These are phyloP conservation scores for Anticlea derivata DNA, from an alignment of 2,888 invertebrate species.

Conservation along the genomic window DNA sequence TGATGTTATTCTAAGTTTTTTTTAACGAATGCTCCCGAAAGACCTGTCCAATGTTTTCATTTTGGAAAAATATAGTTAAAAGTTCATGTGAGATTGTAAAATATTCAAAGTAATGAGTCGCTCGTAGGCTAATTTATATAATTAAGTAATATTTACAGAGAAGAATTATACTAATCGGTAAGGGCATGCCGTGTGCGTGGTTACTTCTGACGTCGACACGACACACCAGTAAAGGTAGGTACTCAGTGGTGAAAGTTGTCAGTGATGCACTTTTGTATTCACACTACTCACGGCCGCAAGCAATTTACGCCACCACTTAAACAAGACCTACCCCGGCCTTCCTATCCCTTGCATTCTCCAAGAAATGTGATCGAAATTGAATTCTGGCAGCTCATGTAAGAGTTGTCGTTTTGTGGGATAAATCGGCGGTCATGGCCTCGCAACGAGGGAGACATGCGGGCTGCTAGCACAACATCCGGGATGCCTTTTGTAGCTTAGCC, in stretches of 20 bases:
- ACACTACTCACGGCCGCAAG: slow-evolving; percentile 60
- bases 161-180: slow-evolving; percentile 23
- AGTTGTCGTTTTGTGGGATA: slow-evolving; percentile 58
- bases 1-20: too few species aligned
- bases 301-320: slow-evolving; percentile 64
- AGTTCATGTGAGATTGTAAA: too few species aligned
- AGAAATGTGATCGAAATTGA: slow-evolving; percentile 46
- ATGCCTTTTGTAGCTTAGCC: slow-evolving; percentile 39
- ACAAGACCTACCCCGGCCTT: slow-evolving; percentile 51
- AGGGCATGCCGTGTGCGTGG: slow-evolving; percentile 27
- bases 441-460: slow-evolving; percentile 61
- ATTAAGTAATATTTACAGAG: too few species aligned
- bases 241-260: slow-evolving; percentile 74
- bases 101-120: too few species aligned
- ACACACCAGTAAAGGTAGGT: slow-evolving; percentile 32
- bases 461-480: slow-evolving; percentile 60
- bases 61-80: too few species aligned
- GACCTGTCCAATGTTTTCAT: too few species aligned
- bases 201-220: slow-evolving; percentile 28
- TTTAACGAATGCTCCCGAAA: too few species aligned
- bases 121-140: background rate
- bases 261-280: slow-evolving; percentile 76
- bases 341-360: slow-evolving; percentile 47
- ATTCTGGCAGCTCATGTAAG: slow-evolving; percentile 52
- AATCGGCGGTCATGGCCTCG: slow-evolving; percentile 63